Evolutionary conservation across 2,797 vertebrate species (phyloP).

Genomic region (Hyperoplus immaculatus): DNA sequence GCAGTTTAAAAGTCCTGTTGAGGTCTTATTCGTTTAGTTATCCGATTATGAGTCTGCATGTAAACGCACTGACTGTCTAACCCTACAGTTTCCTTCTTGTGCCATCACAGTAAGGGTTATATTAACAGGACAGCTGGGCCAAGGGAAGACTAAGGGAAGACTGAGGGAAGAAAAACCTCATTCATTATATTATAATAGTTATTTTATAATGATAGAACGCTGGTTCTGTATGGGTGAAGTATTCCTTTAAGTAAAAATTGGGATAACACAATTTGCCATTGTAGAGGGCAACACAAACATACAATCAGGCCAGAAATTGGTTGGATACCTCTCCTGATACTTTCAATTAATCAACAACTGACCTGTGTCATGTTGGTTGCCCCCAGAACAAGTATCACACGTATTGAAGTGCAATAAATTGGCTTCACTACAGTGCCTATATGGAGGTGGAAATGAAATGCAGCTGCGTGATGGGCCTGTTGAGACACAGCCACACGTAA

Average conservation of each 20-base stretch:
- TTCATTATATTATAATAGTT: too few relatives aligned
- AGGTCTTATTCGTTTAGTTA: too few relatives aligned
- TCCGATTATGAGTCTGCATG: too few relatives aligned
- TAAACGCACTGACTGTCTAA: too few relatives aligned
- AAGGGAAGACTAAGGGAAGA: too few relatives aligned
- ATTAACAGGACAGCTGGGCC: too few relatives aligned
- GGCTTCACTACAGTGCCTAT: not conserved
- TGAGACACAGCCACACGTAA: slow-evolving; percentile 52
- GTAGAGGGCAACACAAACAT: not conserved
- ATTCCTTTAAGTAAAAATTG: not conserved
- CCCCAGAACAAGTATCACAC: not conserved
- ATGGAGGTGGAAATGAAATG: slow-evolving; percentile 9
- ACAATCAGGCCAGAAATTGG: not conserved
- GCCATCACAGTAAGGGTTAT: too few relatives aligned
- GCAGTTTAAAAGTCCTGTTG: too few relatives aligned
- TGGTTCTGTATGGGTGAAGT: too few relatives aligned
- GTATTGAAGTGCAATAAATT: slow-evolving; percentile 28
- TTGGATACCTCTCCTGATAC: not conserved
- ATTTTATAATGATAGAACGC: too few relatives aligned
- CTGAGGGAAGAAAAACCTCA: too few relatives aligned
- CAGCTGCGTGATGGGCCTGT: slow-evolving; percentile 6
- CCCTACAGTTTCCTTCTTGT: too few relatives aligned
- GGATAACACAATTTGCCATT: not conserved
- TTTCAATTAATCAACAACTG: not conserved
- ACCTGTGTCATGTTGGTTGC: not conserved